Evolutionary conservation across 2,113 vertebrate genomes (phyloP).

Genomic region (Ramphastos sulfuratus): DNA sequence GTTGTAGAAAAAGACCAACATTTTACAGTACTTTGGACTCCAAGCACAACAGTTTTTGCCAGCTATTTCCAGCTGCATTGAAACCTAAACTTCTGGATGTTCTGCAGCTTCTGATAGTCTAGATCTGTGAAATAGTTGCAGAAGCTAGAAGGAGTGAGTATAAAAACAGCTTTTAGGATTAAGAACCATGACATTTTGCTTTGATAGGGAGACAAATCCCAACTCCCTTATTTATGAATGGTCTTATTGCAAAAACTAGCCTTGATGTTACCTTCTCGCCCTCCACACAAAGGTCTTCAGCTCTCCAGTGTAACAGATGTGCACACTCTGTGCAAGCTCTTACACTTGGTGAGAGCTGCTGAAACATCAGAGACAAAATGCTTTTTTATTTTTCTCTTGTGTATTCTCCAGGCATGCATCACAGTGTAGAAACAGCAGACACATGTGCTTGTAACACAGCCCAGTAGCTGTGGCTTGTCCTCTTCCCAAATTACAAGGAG

Average conservation of each 20-base stretch:
- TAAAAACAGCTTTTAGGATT: neutral
- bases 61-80: neutral
- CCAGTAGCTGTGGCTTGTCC: neutral
- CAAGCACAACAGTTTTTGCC: neutral
- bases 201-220: neutral
- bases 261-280: neutral
- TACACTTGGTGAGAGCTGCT: neutral
- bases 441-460: neutral
- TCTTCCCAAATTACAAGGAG: neutral
- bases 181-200: neutral
- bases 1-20: neutral
- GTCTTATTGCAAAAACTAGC: neutral
- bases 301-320: neutral
- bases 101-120: neutral
- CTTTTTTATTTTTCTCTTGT: neutral
- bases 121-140: neutral
- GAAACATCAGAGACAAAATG: neutral
- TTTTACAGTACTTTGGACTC: neutral
- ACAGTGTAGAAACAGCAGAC: neutral
- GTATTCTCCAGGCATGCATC: neutral
- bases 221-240: neutral
- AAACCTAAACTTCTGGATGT: neutral
- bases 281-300: neutral
- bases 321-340: neutral
- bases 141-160: neutral